These are phyloP conservation scores for Amphipoea lucens DNA, from an alignment of 2,888 invertebrate species.

Conservation along the genomic window DNA sequence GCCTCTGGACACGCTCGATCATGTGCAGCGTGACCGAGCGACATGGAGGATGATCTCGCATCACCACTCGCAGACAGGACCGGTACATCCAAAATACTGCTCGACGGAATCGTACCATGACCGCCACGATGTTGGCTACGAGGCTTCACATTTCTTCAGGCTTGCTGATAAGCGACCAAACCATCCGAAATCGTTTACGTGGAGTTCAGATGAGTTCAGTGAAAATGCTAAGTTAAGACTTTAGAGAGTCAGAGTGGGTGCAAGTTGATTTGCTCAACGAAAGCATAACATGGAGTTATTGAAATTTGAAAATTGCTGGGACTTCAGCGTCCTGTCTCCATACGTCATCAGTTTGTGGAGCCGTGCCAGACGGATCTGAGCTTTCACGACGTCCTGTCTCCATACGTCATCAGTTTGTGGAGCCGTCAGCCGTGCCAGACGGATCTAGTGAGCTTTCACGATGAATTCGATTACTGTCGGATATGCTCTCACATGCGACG, in stretches of 20 bases:
- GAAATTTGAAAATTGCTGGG: constrained; percentile 18
- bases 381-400: background rate
- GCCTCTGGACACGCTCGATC: no score
- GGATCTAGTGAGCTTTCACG: background rate
- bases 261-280: background rate
- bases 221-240: no score
- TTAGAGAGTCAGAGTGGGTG: background rate
- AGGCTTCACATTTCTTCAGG: no score
- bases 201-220: no score
- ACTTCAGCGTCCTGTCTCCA: background rate
- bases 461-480: background rate
- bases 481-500: background rate
- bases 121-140: no score
- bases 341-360: background rate
- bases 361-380: constrained; percentile 1
- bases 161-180: no score
- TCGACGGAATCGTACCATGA: no score
- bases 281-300: constrained; percentile 8
- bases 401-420: background rate
- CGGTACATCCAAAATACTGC: no score
- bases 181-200: no score
- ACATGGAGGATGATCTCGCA: no score
- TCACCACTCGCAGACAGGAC: no score
- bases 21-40: no score
- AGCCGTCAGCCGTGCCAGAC: constrained; percentile 2